Evolutionary conservation across 2,797 vertebrate genomes (phyloP).

Genomic region (Sebastes matsubarae): DNA sequence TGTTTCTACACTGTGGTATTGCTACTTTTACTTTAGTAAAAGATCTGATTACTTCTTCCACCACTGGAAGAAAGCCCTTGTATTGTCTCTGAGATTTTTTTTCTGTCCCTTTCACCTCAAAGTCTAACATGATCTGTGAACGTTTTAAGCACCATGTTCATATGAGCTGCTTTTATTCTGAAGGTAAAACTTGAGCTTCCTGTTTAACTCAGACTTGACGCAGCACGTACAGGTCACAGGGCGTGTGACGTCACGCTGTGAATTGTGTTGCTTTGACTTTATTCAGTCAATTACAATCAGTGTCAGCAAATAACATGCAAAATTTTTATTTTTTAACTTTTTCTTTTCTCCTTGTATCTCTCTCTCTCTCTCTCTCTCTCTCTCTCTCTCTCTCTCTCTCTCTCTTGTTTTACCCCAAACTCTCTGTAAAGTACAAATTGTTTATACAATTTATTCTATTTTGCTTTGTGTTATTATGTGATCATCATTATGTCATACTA

Average conservation of each 20-base stretch:
- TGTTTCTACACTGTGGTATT: neutral
- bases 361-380: no score
- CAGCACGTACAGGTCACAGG: constrained; percentile 30
- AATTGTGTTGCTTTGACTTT: neutral
- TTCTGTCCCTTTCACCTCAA: neutral
- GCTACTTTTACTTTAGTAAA: no score
- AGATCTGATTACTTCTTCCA: no score
- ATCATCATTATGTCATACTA: neutral
- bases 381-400: no score
- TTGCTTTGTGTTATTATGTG: neutral
- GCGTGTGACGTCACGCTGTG: neutral
- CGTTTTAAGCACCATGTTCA: neutral
- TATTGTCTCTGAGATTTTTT: neutral
- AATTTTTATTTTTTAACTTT: neutral
- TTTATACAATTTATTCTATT: neutral
- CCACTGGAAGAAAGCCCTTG: neutral
- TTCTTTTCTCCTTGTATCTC: neutral
- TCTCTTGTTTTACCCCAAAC: neutral
- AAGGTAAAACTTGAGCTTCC: neutral
- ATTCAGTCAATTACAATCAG: neutral
- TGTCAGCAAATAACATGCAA: neutral
- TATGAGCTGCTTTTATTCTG: constrained; percentile 32
- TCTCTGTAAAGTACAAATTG: neutral
- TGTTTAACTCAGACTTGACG: neutral
- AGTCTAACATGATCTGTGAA: neutral